These are phyloP conservation scores for Micropoecilia bifurca DNA, from an alignment of 2,797 vertebrate genomes.

Conservation along the genomic window DNA sequence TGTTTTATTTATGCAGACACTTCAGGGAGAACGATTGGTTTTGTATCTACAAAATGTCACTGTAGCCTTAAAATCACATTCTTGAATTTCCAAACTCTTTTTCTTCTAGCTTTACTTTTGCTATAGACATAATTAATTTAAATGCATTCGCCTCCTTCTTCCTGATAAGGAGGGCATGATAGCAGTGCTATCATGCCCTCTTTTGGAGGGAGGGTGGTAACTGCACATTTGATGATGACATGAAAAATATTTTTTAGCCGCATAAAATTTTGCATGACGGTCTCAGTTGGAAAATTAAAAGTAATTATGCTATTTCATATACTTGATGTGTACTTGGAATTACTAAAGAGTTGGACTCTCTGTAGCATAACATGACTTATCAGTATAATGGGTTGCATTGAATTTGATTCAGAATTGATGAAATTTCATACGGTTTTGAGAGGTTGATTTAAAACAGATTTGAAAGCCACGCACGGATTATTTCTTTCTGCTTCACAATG, in stretches of 20 bases:
- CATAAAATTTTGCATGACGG: background rate
- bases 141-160: background rate
- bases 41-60: background rate
- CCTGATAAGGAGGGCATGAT: too few species aligned
- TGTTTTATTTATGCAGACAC: background rate
- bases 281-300: background rate
- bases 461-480: background rate
- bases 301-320: background rate
- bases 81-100: background rate
- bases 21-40: background rate
- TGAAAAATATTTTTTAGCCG: background rate
- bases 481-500: background rate
- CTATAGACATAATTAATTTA: background rate
- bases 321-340: background rate
- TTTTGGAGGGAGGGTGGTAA: conserved; percentile 43
- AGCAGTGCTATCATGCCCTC: conserved; percentile 40
- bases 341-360: background rate
- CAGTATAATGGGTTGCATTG: background rate
- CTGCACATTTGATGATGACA: conserved; percentile 10
- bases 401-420: background rate
- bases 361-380: background rate
- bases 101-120: background rate
- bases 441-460: background rate
- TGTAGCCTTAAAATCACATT: background rate
- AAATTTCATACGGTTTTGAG: background rate